Evolutionary conservation across 2,113 vertebrate genomes (phyloP).

Genomic region (Fregata magnificens): DNA sequence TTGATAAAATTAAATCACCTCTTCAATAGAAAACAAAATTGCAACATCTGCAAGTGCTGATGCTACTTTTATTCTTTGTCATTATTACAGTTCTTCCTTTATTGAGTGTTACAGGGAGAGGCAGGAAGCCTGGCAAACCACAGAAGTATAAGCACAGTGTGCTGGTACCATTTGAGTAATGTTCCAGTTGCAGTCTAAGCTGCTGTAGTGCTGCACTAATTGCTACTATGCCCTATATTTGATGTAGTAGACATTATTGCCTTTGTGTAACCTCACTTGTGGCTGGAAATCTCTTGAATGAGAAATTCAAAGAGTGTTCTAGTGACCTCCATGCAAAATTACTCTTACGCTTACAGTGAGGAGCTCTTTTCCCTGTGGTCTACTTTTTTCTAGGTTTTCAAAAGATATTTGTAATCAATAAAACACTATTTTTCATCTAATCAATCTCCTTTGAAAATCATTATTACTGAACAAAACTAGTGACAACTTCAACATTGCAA

Average conservation of each 20-base stretch:
- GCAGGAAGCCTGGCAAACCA: slow-evolving; percentile 11
- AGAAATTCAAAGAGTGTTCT: not conserved
- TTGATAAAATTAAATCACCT: not conserved
- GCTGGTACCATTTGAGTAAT: not conserved
- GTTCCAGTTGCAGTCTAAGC: not conserved
- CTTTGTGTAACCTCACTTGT: not conserved
- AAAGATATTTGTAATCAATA: not conserved
- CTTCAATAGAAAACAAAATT: not conserved
- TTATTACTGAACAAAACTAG: not conserved
- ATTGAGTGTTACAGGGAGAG: not conserved
- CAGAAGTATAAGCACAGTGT: not conserved
- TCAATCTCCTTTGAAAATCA: not conserved
- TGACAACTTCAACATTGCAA: not conserved
- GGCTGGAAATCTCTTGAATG: not conserved
- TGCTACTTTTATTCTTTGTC: not conserved
- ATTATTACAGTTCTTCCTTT: not conserved
- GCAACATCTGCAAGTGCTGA: not conserved
- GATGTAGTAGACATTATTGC: not conserved
- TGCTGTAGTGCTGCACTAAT: not conserved
- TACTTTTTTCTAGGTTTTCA: not conserved
- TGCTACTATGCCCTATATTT: not conserved
- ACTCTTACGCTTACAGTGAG: not conserved
- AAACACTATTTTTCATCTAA: not conserved
- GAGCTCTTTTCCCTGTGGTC: not conserved
- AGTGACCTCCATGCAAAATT: not conserved